A percentile compares a stretch with the other conserved stretches of the same genome.
Evolutionary conservation across 2,888 invertebrate genomes (phyloP).

Genomic region (Aleiodes alternator): DNA sequence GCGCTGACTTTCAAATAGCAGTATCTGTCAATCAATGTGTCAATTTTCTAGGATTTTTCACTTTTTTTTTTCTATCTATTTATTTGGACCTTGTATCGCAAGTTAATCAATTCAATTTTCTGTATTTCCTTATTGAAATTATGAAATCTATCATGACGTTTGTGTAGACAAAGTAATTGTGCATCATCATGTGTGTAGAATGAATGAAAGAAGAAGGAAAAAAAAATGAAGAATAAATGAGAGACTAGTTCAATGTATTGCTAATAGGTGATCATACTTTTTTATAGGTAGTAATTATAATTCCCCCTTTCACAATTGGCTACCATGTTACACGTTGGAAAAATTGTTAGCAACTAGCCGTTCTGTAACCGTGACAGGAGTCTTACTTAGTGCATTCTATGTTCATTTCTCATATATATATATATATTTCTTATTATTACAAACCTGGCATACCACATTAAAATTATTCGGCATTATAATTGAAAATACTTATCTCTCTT

Average conservation of each 20-base stretch:
- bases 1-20: too few species aligned
- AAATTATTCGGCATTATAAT: conserved; percentile 27
- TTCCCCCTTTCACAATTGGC: neutral
- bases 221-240: conserved; percentile 14
- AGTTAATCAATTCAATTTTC: too few species aligned
- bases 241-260: conserved; percentile 48
- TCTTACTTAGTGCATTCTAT: conserved; percentile 42
- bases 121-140: too few species aligned
- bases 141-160: too few species aligned
- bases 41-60: too few species aligned
- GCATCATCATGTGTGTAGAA: neutral
- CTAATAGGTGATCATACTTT: conserved; percentile 53
- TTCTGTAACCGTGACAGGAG: conserved; percentile 46
- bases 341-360: neutral
- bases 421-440: conserved; percentile 24
- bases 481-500: conserved; percentile 30
- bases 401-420: neutral
- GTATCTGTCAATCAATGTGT: too few species aligned
- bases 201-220: neutral
- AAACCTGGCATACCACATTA: conserved; percentile 28
- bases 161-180: too few species aligned
- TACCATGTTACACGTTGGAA: conserved; percentile 15
- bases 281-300: conserved; percentile 53
- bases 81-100: too few species aligned
- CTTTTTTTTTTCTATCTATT: too few species aligned